Percentiles rank a stretch among this genome's conserved stretches.
Conservation (phyloP, 2,888 invertebrate genomes). For the Plusia festucae region DNA sequence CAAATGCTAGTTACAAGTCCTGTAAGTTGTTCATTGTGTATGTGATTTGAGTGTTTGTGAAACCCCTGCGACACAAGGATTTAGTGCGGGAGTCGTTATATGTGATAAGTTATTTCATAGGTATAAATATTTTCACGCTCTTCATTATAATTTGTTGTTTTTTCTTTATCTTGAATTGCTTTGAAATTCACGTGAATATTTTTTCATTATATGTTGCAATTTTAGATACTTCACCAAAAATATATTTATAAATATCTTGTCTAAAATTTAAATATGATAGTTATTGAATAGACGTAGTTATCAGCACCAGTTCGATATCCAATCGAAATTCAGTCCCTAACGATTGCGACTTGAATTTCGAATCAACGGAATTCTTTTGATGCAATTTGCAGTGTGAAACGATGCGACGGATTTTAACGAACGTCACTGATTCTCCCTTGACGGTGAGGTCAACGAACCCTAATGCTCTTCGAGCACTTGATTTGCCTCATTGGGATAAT, state of each 20-base stretch:
- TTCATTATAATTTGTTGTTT: no score
- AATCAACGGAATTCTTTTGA: slow-evolving; percentile 56
- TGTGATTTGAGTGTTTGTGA: no score
- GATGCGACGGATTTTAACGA: slow-evolving; percentile 62
- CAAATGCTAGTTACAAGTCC: no score
- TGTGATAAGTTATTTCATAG: no score
- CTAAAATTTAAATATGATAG: slow-evolving; percentile 22
- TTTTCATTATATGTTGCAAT: not conserved
- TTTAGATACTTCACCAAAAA: not conserved
- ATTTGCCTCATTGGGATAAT: slow-evolving; percentile 49
- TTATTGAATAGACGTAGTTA: slow-evolving; percentile 45
- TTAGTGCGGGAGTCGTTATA: no score
- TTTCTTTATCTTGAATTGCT: no score
- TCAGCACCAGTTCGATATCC: slow-evolving; percentile 31
- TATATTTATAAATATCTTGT: not conserved
- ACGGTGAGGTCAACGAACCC: slow-evolving; percentile 39
- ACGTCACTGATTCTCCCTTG: slow-evolving; percentile 35
- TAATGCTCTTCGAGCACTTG: slow-evolving; percentile 36
- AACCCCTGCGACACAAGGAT: no score
- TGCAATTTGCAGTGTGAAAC: slow-evolving; percentile 59
- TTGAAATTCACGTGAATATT: no score
- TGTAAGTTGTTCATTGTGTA: no score
- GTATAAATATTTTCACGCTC: no score
- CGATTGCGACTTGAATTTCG: slow-evolving; percentile 44
- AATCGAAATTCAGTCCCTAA: slow-evolving; percentile 47